Base-by-base conservation (phyloP, 2,113 vertebrate species). In the Epinephelus moara region DNA sequence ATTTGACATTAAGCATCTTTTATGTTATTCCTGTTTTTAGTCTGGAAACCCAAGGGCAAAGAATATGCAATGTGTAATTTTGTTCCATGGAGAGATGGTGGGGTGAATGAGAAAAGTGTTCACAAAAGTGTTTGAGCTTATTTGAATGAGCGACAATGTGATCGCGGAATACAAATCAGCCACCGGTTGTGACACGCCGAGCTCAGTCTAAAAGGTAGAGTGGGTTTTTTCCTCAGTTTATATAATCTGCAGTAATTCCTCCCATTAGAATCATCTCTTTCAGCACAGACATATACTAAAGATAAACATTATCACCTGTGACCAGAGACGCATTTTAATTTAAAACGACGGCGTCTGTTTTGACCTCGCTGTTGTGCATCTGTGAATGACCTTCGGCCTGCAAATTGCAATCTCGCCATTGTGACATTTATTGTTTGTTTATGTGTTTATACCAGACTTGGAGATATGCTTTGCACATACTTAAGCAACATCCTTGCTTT, bases 1-100 rank as follows among this genome's bases (percentile, higher is more conserved):
- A 94, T 93, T 88, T 92, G 87, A 93, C 91, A 91, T 95, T 92
- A 91, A 85, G 80, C 77, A 88, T 91, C 67, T 92, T 92, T 94
- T 91, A 90, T 90, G 89, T 88, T 89, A 90, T 82, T 86, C 82
- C 85, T 77, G 73, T 79, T 83, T 85, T 85, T 84, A 68, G 67
- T 90, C 85, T 88, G 30, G 37, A 83, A 89, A 94, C 91, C 91
- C 91, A 92, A 87, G 85, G 91, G 92, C 90, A 93, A 85, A 75
- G 72, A 91, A 87, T 91, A 81, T 90, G 87, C 73, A 81, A 86
- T 82, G 86, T 88, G 85, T 89, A 86, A 90, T 90, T 90, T 80
- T 72, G 75, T 80, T 89, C 69, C 59, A 47, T 56, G 56, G 63
- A 61, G 79, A 80, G 85, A 83, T 18, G 55, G 11, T 2, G 63